Evolutionary conservation across 2,113 vertebrate genomes (phyloP), one percentile per base, ranked within the genome.

Genomic region (Coturnix japonica): DNA sequence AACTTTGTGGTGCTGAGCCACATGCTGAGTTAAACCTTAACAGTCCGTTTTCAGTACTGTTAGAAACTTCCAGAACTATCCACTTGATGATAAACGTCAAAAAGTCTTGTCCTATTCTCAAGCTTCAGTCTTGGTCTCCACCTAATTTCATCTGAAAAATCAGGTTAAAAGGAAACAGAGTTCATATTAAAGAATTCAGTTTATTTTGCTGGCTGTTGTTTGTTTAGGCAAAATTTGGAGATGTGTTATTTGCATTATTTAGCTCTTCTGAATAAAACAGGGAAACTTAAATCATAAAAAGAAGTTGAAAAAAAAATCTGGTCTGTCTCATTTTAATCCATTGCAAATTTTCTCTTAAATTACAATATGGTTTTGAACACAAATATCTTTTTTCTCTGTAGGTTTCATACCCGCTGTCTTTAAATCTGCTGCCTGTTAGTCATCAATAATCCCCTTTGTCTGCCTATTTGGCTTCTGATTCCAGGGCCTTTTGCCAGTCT

Each of bases 371-470:
- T 81, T 95, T 85, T 22, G 56, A 81, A 51, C 63, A 37, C 35
- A 94, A 93, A 93, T 85, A 89, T 84, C 81, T 37, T 85, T 95
- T 81, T 85, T 87, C 28, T 92, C 60, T 63, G 77, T 57, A 83
- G 72, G 31, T 85, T 80, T 94, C 85, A 74, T 33, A 92, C 72
- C 77, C 90, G 57, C 85, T 96, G 57, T 85, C 72, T 83, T 91
- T 63, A 90, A 94, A 64, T 21, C 57, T 82, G 63, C 51, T 95
- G 44, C 86, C 75, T 64, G 60, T 94, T 75, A 64, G 66, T 77
- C 49, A 30, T 61, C 80, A 80, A 71, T 79, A 95, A 93, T 72
- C 15, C 31, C 39, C 56, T 15, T 82, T 92, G 49, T 81, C 41
- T 67, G 49, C 74, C 49, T 67, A 41, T 89, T 93, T 96, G 87